Base-by-base conservation (phyloP, 37 sponge, comb jelly and placozoan genomes). In the Hormiphora californensis region DNA sequence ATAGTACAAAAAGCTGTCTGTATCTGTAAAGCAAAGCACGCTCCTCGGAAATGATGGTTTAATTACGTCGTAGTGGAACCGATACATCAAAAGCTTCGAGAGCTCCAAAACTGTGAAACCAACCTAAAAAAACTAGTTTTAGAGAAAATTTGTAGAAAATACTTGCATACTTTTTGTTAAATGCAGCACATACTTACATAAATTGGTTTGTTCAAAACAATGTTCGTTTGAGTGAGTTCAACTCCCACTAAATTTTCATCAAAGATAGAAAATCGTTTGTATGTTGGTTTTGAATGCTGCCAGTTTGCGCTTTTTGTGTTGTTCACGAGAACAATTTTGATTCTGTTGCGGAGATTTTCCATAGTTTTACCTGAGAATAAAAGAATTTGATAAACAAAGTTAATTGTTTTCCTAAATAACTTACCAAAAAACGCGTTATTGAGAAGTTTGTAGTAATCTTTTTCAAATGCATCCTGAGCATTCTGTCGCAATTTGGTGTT, bases 91-190 rank as follows among this genome's bases (percentile, higher is more conserved):
- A 54, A 55, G 19, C 31, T 86, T 86, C 15, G 57, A 55, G 55
- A 86, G 55, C 15, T 86, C 86, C 25, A 86, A 55, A 11, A 86
- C 86, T 11, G 86, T 54, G 39, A 86, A 55, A 32, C 86, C 86
- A 7, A 86, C 86, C 33, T 86, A 86, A 37, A 86, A 36, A 17
- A 55, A 55, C 36, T 86, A 54, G 55, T 86, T 30, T 12, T 54
- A 54, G 46, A 22, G 21, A 55, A 86, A 25, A 22, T 0, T 30
- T 1, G 35, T 54, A n/a, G n/a, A n/a, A n/a, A n/a, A n/a, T n/a
- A n/a, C n/a, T n/a, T n/a, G n/a, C n/a, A n/a, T n/a, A n/a, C n/a
- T n/a, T n/a, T n/a, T n/a, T n/a, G n/a, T n/a, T n/a, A n/a, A n/a
- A n/a, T n/a, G n/a, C n/a, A n/a, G n/a, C n/a, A n/a, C n/a, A n/a